Evolutionary conservation across 2,113 vertebrate species (phyloP), one percentile per base, ranked within the genome.

Genomic region (Strix aluco): DNA sequence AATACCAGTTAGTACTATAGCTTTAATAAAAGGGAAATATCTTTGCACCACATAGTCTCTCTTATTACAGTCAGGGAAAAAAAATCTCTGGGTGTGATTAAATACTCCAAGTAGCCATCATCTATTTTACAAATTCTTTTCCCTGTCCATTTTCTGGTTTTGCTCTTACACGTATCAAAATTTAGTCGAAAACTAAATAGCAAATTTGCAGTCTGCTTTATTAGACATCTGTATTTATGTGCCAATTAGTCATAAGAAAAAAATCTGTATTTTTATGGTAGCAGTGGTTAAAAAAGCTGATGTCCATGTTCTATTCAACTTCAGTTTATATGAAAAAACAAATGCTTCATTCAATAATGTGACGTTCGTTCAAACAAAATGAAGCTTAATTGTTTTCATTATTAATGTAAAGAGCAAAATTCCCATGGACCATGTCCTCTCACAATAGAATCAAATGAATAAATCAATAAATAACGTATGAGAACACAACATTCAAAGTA

Each of bases 321-420:
- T 91, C 21, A 58, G 20, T 11, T 88, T 86, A 74, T 52, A 73
- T n/a, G 15, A 61, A 73, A 57, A 65, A 47, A 49, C 5, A 73
- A 70, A 49, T 26, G 59, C 23, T 70, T 61, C 12, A 52, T 85
- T 89, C 51, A 66, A 46, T 74, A 74, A 44, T 5, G 1, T 74
- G 25, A 80, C 7, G 38, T 66, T 90, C 42, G 71, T 81, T 89
- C 80, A 80, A 92, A 57, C n/a, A 96, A 94, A 93, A 77, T 81
- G 36, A 80, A 81, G 21, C 34, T 67, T 77, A 92, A 82, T 65
- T 81, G 14, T 78, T 96, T 93, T 72, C 40, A 75, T 94, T 88
- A 92, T 72, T 86, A 86, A 92, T 81, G 29, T 63, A 82, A 77
- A 80, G 25, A 55, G 5, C 20, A 85, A 30, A 59, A 90, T 78